A percentile compares a stretch with the other conserved stretches of the same genome.
These are phyloP conservation scores for Caretta caretta DNA, from an alignment of 2,113 vertebrate genomes.

Conservation along the genomic window DNA sequence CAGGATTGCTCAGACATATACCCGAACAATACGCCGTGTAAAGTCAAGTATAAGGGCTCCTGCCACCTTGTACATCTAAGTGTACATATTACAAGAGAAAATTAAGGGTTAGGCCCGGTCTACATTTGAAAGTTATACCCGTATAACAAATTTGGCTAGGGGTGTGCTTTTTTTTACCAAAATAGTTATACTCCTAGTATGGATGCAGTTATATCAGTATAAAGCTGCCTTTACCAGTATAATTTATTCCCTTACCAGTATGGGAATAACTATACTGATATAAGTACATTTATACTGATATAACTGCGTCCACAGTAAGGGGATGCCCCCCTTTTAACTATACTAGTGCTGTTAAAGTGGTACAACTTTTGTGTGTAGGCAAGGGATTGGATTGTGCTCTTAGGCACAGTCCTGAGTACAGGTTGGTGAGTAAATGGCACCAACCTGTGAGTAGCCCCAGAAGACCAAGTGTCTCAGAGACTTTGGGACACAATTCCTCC, in stretches of 20 bases:
- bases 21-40: neutral
- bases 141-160: neutral
- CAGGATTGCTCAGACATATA: neutral
- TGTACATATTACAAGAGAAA: neutral
- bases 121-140: neutral
- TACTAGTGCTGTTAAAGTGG: neutral
- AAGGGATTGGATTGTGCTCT: neutral
- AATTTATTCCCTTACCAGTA: neutral
- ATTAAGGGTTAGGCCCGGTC: neutral
- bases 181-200: neutral
- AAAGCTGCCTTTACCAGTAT: neutral
- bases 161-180: neutral
- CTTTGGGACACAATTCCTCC: neutral
- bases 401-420: neutral
- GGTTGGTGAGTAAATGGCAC: neutral
- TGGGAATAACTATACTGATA: neutral
- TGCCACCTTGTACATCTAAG: neutral
- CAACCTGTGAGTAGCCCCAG: neutral
- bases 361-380: neutral
- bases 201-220: neutral
- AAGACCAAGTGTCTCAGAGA: neutral
- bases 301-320: neutral
- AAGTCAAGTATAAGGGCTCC: neutral
- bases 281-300: neutral
- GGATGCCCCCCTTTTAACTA: neutral